These are phyloP conservation scores for Sinocyclocheilus anophthalmus DNA, from an alignment of 2,113 vertebrate species.

Conservation along the genomic window DNA sequence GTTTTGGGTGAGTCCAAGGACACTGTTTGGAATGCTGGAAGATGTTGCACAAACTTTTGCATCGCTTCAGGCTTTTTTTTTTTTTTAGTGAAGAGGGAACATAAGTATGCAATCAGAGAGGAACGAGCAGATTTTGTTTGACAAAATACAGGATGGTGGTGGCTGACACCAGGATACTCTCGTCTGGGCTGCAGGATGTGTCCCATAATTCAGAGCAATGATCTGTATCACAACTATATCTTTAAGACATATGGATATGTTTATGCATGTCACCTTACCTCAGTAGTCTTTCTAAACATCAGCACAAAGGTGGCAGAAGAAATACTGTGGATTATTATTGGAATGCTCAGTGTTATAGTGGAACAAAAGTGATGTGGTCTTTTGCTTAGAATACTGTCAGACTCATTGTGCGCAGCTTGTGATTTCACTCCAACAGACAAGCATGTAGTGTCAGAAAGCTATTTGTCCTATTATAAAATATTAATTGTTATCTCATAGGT, in stretches of 20 bases:
- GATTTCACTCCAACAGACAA: too few relatives aligned
- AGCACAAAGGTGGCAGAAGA: too few relatives aligned
- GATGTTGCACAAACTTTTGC: constrained; percentile 24
- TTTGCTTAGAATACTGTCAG: too few relatives aligned
- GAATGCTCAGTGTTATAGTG: too few relatives aligned
- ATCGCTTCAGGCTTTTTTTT: not conserved
- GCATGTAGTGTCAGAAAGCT: too few relatives aligned
- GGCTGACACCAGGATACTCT: constrained; percentile 36
- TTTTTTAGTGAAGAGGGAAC: constrained; percentile 8
- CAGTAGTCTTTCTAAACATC: too few relatives aligned
- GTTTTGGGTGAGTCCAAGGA: constrained; percentile 37
- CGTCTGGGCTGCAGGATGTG: constrained; percentile 37
- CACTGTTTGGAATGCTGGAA: constrained; percentile 35
- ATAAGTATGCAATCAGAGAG: constrained; percentile 26
- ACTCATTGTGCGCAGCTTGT: too few relatives aligned
- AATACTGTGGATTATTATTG: not conserved
- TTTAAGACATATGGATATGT: constrained; percentile 16
- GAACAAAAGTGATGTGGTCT: too few relatives aligned
- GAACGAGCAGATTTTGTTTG: constrained; percentile 30
- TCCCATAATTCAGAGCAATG: constrained; percentile 23
- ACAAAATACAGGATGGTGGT: constrained; percentile 37
- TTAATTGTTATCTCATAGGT: too few relatives aligned
- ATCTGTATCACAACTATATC: not conserved
- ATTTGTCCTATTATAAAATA: too few relatives aligned
- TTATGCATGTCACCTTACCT: not conserved